Conservation (phyloP, 2,797 vertebrate species). For the Choloepus didactylus region DNA sequence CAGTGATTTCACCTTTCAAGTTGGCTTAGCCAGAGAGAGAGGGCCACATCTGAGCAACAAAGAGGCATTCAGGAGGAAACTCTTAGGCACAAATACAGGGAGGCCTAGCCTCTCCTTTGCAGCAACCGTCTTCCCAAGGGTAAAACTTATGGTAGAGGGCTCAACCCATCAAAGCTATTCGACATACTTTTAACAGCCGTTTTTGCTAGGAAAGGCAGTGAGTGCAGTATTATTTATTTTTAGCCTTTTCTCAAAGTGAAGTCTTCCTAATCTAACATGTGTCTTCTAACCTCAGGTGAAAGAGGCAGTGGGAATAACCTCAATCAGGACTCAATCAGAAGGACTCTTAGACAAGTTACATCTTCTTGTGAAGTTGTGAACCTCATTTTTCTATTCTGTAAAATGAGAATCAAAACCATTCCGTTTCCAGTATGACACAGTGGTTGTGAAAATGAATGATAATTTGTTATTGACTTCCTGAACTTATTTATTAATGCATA, state of each 20-base stretch:
- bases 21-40: too few species aligned
- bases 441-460: constrained; percentile 12
- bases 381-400: not conserved
- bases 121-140: too few species aligned
- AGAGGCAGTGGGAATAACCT: not conserved
- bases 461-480: not conserved
- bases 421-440: not conserved
- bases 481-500: not conserved
- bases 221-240: not conserved
- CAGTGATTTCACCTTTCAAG: too few species aligned
- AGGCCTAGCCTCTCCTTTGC: too few species aligned
- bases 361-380: not conserved
- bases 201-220: constrained; percentile 21
- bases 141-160: too few species aligned
- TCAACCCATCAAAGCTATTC: too few species aligned
- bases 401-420: not conserved
- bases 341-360: not conserved
- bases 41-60: too few species aligned
- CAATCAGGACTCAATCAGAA: not conserved
- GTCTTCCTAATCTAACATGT: not conserved
- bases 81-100: too few species aligned
- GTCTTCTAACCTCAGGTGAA: not conserved
- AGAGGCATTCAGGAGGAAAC: too few species aligned
- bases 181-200: not conserved
- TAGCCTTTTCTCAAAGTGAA: not conserved